Conservation (phyloP, 2,113 vertebrate genomes). For the Climacteris rufus region DNA sequence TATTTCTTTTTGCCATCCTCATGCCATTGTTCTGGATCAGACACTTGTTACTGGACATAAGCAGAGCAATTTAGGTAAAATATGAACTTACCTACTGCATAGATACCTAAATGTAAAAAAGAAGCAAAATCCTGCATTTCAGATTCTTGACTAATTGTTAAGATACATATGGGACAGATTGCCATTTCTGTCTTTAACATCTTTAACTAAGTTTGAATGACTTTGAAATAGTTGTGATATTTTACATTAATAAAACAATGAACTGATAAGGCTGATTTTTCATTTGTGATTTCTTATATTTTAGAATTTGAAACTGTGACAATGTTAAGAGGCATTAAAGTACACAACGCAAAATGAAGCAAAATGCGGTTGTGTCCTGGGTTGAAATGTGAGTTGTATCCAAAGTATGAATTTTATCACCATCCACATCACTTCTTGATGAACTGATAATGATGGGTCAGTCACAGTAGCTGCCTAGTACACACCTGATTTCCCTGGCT, state of each 20-base stretch:
- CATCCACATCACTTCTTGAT: too few species aligned
- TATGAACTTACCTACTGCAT: not conserved
- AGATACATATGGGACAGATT: not conserved
- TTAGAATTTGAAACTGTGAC: not conserved
- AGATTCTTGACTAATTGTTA: not conserved
- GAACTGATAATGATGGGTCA: too few species aligned
- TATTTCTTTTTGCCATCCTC: not conserved
- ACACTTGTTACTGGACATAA: not conserved
- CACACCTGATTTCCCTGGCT: too few species aligned
- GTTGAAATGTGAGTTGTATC: too few species aligned
- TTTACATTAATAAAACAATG: not conserved
- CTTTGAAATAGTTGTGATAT: not conserved
- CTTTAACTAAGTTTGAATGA: not conserved
- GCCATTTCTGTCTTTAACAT: not conserved
- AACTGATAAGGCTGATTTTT: not conserved
- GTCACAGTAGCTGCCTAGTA: too few species aligned
- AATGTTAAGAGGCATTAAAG: not conserved
- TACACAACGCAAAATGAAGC: not conserved
- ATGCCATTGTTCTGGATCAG: not conserved
- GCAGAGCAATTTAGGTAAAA: not conserved
- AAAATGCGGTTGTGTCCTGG: too few species aligned
- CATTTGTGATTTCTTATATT: not conserved
- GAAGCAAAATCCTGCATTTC: not conserved
- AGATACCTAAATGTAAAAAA: not conserved
- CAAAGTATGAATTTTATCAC: too few species aligned